These are phyloP conservation scores for Nematolebias whitei DNA, from an alignment of 2,113 vertebrate species.

Conservation along the genomic window DNA sequence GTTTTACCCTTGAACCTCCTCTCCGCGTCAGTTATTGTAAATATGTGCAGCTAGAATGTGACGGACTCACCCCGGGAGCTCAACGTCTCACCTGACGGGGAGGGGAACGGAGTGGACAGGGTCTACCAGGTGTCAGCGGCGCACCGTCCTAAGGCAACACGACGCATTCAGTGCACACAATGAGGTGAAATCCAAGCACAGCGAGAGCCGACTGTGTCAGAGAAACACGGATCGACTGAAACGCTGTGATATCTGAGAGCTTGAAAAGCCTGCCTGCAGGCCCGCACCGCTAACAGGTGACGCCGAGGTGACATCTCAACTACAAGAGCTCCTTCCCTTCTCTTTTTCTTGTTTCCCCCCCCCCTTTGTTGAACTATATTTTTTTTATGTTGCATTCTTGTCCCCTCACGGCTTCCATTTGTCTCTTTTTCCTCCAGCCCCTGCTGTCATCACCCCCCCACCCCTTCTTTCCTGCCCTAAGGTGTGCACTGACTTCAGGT, in stretches of 20 bases:
- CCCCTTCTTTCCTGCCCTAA: constrained; percentile 28
- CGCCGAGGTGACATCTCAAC: constrained; percentile 52
- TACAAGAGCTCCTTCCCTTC: constrained; percentile 31
- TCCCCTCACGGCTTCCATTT: neutral
- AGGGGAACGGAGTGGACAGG: constrained; percentile 4
- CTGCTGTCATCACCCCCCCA: constrained; percentile 6
- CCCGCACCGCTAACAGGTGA: constrained; percentile 57
- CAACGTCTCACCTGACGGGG: constrained; percentile 19
- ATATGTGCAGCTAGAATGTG: neutral
- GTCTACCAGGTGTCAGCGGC: constrained; percentile 20
- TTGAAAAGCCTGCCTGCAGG: constrained; percentile 64
- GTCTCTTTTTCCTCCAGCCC: constrained; percentile 10
- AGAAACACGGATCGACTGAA: constrained; percentile 22
- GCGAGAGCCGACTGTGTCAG: constrained; percentile 24
- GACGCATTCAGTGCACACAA: constrained; percentile 39
- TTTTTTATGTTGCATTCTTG: constrained; percentile 1
- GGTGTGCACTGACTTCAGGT: constrained; percentile 53
- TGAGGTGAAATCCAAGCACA: constrained; percentile 48
- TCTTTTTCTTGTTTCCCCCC: constrained; percentile 32
- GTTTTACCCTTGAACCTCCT: neutral
- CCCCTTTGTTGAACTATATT: constrained; percentile 23
- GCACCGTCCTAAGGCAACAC: constrained; percentile 30
- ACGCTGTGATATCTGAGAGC: constrained; percentile 60
- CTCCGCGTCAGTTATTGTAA: constrained; percentile 13
- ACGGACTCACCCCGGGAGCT: constrained; percentile 9